These are phyloP conservation scores for Aporophyla lueneburgensis DNA, from an alignment of 2,888 invertebrate genomes.

Conservation along the genomic window DNA sequence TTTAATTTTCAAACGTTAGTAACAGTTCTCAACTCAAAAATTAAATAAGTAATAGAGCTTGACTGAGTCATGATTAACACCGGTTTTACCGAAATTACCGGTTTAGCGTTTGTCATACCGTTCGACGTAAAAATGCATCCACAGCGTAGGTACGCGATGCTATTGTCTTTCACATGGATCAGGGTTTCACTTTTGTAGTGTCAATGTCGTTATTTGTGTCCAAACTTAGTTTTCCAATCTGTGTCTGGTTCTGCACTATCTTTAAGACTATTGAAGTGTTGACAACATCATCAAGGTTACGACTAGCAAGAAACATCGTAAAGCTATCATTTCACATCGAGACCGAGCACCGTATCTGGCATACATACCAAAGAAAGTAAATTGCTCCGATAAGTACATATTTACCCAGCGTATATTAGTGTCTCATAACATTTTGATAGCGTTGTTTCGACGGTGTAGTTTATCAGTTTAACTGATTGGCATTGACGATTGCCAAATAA, in stretches of 20 bases:
- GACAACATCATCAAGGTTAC: conserved; percentile 60
- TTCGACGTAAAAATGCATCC: conserved; percentile 38
- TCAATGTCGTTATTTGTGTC: conserved; percentile 19
- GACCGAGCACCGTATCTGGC: conserved; percentile 45
- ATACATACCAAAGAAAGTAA: conserved; percentile 60
- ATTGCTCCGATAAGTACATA: conserved; percentile 27
- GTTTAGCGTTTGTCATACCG: conserved; percentile 41
- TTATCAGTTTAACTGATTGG: neutral
- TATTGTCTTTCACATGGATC: conserved; percentile 32
- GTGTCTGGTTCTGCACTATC: neutral
- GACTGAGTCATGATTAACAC: conserved; percentile 28
- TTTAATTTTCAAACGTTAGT: neutral
- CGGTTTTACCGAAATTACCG: conserved; percentile 57
- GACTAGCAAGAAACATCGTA: conserved; percentile 42
- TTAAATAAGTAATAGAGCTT: conserved; percentile 14
- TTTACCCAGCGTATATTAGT: conserved; percentile 6
- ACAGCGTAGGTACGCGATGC: conserved; percentile 9
- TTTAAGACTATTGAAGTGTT: neutral
- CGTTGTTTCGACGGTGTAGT: neutral
- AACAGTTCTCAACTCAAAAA: conserved; percentile 9
- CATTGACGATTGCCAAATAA: conserved; percentile 35
- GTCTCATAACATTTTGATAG: neutral
- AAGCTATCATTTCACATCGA: conserved; percentile 34
- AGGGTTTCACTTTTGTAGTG: conserved; percentile 29
- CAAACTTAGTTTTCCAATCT: neutral